Conservation (phyloP, 2,888 invertebrate genomes). For the Nasonovia ribisnigri region DNA sequence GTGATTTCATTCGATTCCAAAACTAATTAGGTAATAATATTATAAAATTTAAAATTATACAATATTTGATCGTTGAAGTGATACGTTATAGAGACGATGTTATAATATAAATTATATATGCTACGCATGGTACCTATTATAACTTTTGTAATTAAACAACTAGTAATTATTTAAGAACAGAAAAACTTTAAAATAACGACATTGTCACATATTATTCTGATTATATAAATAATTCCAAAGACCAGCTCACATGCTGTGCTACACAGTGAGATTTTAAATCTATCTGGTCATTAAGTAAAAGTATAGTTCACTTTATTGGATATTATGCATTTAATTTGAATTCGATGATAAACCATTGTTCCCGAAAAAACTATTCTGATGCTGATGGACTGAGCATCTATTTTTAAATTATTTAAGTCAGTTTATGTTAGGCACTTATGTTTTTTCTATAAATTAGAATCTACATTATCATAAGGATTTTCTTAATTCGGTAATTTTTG, state of each 20-base stretch:
- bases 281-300: neutral
- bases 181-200: neutral
- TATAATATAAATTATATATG: neutral
- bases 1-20: neutral
- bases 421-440: too few species aligned
- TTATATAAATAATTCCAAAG: neutral
- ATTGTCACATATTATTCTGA: neutral
- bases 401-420: too few species aligned
- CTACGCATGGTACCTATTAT: neutral
- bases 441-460: too few species aligned
- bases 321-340: too few species aligned
- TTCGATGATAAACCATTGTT: too few species aligned
- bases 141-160: neutral
- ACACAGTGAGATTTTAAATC: neutral
- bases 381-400: too few species aligned
- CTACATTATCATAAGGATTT: too few species aligned
- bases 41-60: too few species aligned
- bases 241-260: neutral
- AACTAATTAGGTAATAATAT: neutral
- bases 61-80: neutral
- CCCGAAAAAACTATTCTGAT: too few species aligned
- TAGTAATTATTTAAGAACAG: neutral
- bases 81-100: neutral
- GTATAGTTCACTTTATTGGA: too few species aligned
- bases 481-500: too few species aligned